phyloP scores from a whole-genome alignment of 2,797 vertebrate species.

The Eptatretus atami region DNA sequence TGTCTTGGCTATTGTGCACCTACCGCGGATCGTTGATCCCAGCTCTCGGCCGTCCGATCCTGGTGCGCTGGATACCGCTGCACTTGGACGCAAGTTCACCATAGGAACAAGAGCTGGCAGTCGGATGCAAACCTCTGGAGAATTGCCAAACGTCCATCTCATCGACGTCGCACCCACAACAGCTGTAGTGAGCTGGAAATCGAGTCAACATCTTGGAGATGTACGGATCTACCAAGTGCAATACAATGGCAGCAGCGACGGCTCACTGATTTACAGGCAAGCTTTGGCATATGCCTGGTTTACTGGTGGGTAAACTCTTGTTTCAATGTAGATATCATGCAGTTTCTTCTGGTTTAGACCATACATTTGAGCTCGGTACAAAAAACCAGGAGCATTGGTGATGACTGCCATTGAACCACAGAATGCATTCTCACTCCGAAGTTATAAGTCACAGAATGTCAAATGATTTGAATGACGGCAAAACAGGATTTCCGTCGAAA shows the following conservation, averaged over 20 bases:
- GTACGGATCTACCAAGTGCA: conserved; percentile 88
- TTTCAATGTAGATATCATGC: too few relatives aligned
- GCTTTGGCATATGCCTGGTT: conserved; percentile 9
- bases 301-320: too few relatives aligned
- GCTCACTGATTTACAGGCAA: conserved; percentile 60
- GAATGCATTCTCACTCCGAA: too few relatives aligned
- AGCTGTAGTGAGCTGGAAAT: conserved; percentile 41
- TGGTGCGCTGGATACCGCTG: conserved; percentile 36
- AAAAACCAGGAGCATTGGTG: too few relatives aligned
- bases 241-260: conserved; percentile 58
- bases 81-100: conserved; percentile 19
- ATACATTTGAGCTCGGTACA: too few relatives aligned
- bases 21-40: conserved; percentile 36
- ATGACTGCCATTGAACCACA: too few relatives aligned
- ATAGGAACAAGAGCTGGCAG: conserved; percentile 12
- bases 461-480: too few relatives aligned
- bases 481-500: too few relatives aligned
- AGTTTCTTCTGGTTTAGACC: too few relatives aligned
- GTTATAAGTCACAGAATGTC: too few relatives aligned
- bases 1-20: conserved; percentile 43
- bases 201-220: conserved; percentile 21
- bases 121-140: conserved; percentile 9
- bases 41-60: conserved; percentile 31
- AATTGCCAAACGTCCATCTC: conserved; percentile 22
- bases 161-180: conserved; percentile 42